These are phyloP conservation scores for Syngnathoides biaculeatus DNA, from an alignment of 2,113 vertebrate species.

Conservation along the genomic window DNA sequence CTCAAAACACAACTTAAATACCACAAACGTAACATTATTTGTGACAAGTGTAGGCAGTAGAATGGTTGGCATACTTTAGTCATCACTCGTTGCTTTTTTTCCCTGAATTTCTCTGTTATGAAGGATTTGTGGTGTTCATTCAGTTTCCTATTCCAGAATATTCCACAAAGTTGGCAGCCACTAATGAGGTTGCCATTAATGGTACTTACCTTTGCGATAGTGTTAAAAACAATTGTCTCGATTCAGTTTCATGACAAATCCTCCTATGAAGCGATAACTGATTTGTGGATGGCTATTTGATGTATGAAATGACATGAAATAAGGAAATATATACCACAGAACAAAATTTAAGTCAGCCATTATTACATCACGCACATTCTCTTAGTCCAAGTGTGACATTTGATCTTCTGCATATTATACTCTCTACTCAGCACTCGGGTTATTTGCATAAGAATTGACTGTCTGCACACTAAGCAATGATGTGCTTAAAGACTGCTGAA, in stretches of 20 bases:
- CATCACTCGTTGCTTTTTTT: too few relatives aligned
- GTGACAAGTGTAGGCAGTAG: too few relatives aligned
- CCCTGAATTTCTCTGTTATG: too few relatives aligned
- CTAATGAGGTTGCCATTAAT: too few relatives aligned
- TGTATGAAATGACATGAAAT: constrained; percentile 57
- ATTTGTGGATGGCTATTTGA: constrained; percentile 11
- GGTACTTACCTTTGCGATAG: neutral
- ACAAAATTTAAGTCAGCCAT: constrained; percentile 71
- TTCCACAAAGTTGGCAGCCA: too few relatives aligned
- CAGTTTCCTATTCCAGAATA: too few relatives aligned
- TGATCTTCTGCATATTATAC: constrained; percentile 73
- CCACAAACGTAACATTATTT: too few relatives aligned
- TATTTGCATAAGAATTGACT: constrained; percentile 76
- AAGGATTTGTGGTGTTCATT: too few relatives aligned
- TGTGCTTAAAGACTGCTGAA: constrained; percentile 63
- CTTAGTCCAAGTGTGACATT: constrained; percentile 72
- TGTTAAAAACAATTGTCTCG: neutral
- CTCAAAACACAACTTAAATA: too few relatives aligned
- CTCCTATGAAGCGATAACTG: neutral
- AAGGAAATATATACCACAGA: constrained; percentile 69
- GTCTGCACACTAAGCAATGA: constrained; percentile 66
- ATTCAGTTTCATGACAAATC: neutral
- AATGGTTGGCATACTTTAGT: too few relatives aligned
- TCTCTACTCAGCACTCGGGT: constrained; percentile 45
- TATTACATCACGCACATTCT: constrained; percentile 67